Conservation (phyloP, 2,113 vertebrate species). For the Podarcis cretensis region DNA sequence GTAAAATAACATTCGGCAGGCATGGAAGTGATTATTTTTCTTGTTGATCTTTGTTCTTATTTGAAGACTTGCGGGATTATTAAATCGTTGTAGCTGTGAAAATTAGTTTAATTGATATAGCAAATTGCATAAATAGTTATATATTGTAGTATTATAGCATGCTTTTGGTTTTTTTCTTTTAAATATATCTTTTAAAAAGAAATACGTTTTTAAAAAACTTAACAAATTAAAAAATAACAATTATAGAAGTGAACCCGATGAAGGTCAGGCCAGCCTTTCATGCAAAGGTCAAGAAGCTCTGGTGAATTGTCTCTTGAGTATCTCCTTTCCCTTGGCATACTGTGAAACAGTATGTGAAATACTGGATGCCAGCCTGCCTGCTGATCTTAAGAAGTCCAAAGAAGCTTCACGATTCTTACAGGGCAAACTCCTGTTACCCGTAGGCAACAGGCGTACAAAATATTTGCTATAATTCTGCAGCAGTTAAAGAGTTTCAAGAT, state of each 20-base stretch:
- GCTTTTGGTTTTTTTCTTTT: no score
- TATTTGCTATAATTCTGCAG: background rate
- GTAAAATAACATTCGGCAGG: no score
- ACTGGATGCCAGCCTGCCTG: conserved; percentile 23
- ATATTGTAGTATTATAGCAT: no score
- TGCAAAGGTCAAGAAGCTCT: conserved; percentile 34
- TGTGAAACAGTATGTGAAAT: conserved; percentile 13
- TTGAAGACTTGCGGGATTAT: no score
- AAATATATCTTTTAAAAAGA: background rate
- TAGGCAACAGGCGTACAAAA: background rate
- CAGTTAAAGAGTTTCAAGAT: background rate
- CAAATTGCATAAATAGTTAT: no score
- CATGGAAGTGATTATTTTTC: no score
- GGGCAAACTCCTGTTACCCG: conserved; percentile 2
- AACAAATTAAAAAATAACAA: background rate
- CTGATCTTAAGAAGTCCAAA: conserved; percentile 35
- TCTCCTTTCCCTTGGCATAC: conserved; percentile 27
- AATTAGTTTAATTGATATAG: no score
- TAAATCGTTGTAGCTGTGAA: no score
- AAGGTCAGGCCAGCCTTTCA: conserved; percentile 28
- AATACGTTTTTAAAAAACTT: no score
- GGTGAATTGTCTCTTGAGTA: conserved; percentile 26
- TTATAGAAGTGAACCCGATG: conserved; percentile 21
- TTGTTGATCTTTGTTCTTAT: no score
- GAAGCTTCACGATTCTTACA: conserved; percentile 24